Percentiles rank a stretch among this genome's conserved stretches.
Evolutionary conservation across 1,140 invertebrate genomes (phyloP).

Genomic region (Brachionus koreanus): DNA sequence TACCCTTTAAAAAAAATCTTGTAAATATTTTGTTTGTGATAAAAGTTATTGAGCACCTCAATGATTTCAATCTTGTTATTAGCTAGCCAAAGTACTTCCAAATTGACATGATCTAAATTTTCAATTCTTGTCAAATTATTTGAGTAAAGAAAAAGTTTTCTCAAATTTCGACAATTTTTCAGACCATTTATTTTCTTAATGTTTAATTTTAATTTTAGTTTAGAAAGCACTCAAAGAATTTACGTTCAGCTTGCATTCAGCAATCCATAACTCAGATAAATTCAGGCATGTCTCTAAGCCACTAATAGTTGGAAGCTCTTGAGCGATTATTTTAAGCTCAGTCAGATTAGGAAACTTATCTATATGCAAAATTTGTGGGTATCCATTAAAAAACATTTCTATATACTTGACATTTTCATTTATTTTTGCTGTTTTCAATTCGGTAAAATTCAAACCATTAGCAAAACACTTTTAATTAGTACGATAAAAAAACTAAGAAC

Average conservation of each 20-base stretch:
- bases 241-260: conserved; percentile 54
- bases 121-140: conserved; percentile 54
- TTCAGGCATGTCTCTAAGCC: conserved; percentile 48
- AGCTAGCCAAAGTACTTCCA: conserved; percentile 54
- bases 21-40: neutral
- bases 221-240: neutral
- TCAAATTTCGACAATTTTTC: conserved; percentile 47
- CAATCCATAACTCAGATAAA: conserved; percentile 54
- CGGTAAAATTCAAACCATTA: conserved; percentile 53
- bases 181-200: conserved; percentile 54
- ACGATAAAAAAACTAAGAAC: neutral
- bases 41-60: conserved; percentile 48
- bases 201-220: neutral
- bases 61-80: conserved; percentile 52
- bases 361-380: conserved; percentile 50
- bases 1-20: neutral
- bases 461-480: conserved; percentile 49
- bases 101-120: conserved; percentile 49
- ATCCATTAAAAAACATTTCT: conserved; percentile 57
- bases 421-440: conserved; percentile 45
- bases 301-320: conserved; percentile 49
- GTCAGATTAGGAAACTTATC: conserved; percentile 53
- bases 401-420: conserved; percentile 46
- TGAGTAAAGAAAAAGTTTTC: conserved; percentile 53
- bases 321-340: conserved; percentile 51